These are phyloP conservation scores for Ptychobarbus kaznakovi DNA, from an alignment of 2,797 vertebrate species.

Conservation along the genomic window DNA sequence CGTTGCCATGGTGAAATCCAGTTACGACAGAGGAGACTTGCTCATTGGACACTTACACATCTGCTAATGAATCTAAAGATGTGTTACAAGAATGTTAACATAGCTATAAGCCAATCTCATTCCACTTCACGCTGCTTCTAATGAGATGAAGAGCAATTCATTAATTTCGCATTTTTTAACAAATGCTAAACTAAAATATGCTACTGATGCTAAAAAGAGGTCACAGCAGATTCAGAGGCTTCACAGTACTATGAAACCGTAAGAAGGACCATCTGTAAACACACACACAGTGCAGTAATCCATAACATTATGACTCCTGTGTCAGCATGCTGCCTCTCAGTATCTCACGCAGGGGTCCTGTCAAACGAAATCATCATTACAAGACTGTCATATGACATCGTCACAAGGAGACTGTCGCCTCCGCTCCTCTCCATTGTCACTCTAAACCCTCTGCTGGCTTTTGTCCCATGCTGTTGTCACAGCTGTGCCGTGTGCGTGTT, in stretches of 20 bases:
- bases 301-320: conserved; percentile 26
- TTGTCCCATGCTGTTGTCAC: conserved; percentile 44
- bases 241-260: neutral
- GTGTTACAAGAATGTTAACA: neutral
- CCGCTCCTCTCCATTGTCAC: conserved; percentile 31
- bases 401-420: conserved; percentile 43
- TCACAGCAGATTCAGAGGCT: neutral
- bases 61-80: conserved; percentile 7
- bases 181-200: conserved; percentile 24
- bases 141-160: neutral
- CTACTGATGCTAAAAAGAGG: conserved; percentile 33
- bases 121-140: neutral
- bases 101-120: neutral
- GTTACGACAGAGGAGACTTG: neutral
- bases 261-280: conserved; percentile 16
- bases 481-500: neutral
- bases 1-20: conserved; percentile 11
- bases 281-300: conserved; percentile 28
- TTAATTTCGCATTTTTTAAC: neutral
- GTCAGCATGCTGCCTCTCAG: conserved; percentile 46
- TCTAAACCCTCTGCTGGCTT: conserved; percentile 45
- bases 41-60: neutral
- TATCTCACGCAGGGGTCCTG: conserved; percentile 31
- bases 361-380: conserved; percentile 44
- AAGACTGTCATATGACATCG: conserved; percentile 25